Percentiles rank a stretch among this genome's conserved stretches.
Evolutionary conservation across 2,797 vertebrate species (phyloP).

Genomic region (Picus viridis): DNA sequence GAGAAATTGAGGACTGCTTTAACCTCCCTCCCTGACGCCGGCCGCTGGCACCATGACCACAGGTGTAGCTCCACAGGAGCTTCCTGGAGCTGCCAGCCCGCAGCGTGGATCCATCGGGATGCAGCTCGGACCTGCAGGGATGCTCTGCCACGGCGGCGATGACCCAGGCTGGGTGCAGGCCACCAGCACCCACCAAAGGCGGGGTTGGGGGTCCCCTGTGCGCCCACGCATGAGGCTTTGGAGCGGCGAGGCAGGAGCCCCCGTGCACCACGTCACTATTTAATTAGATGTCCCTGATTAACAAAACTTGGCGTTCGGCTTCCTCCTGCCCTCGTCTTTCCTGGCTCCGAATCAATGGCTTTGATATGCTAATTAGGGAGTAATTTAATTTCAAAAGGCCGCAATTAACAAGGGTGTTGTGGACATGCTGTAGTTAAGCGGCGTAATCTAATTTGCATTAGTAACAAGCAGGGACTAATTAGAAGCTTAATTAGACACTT

Average conservation of each 20-base stretch:
- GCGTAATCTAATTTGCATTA: constrained; percentile 99
- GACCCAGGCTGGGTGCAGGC: background rate
- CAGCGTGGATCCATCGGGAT: accelerated
- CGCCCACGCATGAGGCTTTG: background rate
- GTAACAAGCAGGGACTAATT: constrained; percentile 99
- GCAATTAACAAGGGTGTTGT: constrained; percentile 99
- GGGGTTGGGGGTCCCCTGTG: background rate
- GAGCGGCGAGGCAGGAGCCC: constrained; percentile 50
- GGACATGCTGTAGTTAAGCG: constrained; percentile 99
- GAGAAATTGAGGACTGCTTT: background rate
- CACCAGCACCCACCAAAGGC: background rate
- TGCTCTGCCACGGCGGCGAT: accelerated
- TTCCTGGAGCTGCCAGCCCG: background rate
- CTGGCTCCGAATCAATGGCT: constrained; percentile 99
- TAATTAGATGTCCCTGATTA: constrained; percentile 99
- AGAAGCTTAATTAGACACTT: constrained; percentile 99
- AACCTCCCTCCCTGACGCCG: background rate
- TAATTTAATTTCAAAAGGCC: constrained; percentile 99
- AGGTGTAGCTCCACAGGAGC: accelerated
- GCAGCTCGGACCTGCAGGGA: accelerated
- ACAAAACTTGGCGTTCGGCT: constrained; percentile 99
- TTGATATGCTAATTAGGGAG: constrained; percentile 99
- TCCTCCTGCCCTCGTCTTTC: constrained; percentile 89
- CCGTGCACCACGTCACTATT: constrained; percentile 86
- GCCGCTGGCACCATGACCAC: accelerated